Conservation (phyloP, 2,888 invertebrate species). For the Rhyacophila evoluta region DNA sequence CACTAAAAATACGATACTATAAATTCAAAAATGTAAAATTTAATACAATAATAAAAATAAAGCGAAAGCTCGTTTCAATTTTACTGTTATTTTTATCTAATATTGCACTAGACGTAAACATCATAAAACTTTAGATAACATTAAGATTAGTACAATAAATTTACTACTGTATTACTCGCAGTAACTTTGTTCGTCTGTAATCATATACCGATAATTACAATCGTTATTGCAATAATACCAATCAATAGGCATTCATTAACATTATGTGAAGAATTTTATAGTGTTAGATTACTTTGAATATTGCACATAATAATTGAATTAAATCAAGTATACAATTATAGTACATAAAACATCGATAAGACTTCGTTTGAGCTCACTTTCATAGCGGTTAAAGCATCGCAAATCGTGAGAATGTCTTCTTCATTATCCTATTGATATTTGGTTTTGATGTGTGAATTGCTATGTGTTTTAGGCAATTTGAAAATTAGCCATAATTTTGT, state of each 20-base stretch:
- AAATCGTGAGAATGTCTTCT: not conserved
- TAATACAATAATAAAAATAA: no score
- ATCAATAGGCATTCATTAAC: not conserved
- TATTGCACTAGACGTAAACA: no score
- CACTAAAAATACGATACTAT: no score
- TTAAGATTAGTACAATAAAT: no score
- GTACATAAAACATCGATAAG: constrained; percentile 1
- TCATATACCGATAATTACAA: not conserved
- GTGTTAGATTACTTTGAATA: not conserved
- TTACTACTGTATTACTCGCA: no score
- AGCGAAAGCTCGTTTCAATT: no score
- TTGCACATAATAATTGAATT: not conserved
- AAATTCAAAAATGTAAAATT: no score
- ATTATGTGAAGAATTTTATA: not conserved
- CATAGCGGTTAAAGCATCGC: not conserved
- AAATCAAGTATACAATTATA: not conserved
- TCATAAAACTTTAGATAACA: no score
- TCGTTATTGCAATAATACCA: not conserved
- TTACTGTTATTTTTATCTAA: no score
- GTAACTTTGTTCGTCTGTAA: no score
- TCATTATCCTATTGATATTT: not conserved
- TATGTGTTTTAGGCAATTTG: constrained; percentile 1
- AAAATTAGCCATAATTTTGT: not conserved
- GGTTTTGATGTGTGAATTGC: not conserved
- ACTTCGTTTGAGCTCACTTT: not conserved